phyloP scores from a whole-genome alignment of 2,113 vertebrate species.

The Pungitius pungitius region DNA sequence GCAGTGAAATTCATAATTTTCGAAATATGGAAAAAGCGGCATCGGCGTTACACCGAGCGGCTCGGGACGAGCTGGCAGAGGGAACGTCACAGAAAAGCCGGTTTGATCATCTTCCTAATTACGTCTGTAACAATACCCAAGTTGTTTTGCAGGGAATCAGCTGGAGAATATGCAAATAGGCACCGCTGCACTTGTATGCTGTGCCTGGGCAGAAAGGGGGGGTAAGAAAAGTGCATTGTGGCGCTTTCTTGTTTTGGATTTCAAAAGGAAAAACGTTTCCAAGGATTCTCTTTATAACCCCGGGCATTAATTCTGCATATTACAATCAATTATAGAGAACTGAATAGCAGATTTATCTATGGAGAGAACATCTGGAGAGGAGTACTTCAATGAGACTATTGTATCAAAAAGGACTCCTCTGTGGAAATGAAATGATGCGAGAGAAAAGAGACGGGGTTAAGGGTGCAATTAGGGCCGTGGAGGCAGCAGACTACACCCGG shows the following conservation, averaged over 20 bases:
- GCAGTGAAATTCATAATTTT: constrained; percentile 33
- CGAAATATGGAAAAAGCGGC: constrained; percentile 35
- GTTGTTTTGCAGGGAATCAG: constrained; percentile 74
- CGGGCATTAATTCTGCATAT: constrained; percentile 81
- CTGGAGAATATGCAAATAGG: constrained; percentile 74
- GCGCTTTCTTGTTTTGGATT: constrained; percentile 76
- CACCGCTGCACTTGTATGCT: constrained; percentile 51
- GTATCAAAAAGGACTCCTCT: constrained; percentile 74
- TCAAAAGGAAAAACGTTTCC: constrained; percentile 74
- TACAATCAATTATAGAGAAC: constrained; percentile 83
- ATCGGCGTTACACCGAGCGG: constrained; percentile 49
- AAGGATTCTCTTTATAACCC: constrained; percentile 79
- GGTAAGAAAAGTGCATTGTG: constrained; percentile 68
- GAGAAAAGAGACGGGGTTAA: constrained; percentile 62
- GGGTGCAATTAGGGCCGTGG: constrained; percentile 70
- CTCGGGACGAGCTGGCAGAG: constrained; percentile 46
- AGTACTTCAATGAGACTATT: constrained; percentile 80
- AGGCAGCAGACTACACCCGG: constrained; percentile 52
- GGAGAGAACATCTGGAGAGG: constrained; percentile 79
- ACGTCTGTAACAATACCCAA: constrained; percentile 73
- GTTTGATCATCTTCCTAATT: constrained; percentile 80
- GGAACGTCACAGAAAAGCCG: constrained; percentile 51
- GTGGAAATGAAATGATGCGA: constrained; percentile 60
- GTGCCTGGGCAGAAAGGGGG: constrained; percentile 46
- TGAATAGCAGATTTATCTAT: constrained; percentile 78